Evolutionary conservation across 1,140 invertebrate genomes (phyloP), one percentile per base, ranked within the genome.

Genomic region (Lycorma delicatula): DNA sequence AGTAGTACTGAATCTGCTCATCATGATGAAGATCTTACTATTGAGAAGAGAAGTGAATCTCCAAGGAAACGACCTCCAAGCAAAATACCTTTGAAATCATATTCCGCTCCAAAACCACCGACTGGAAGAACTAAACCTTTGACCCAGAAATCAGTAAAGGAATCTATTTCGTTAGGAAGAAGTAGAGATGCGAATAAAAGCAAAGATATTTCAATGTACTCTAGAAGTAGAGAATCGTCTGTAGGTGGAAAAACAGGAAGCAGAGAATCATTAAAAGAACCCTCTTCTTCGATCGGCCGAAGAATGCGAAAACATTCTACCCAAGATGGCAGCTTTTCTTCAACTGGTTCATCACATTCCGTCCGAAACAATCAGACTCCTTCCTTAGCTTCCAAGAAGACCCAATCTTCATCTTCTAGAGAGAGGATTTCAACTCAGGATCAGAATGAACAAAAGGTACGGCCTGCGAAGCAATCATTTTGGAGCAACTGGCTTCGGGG

Each of bases 41-140:
- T 53, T 58, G 48, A 66, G 57, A 70, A 72, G 31, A 34, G 31
- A 34, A 29, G 76, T 75, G 60, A 79, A 74, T 51, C 78, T 76
- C 63, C 74, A 70, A 6, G 75, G 75, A 54, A 66, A 75, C 66
- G 77, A 52, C 77, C 80, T 59, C 83, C 84, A 41, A 84, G 83
- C 71, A 84, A 84, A 66, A 87, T 87, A 55, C 85, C 85, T 22
- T 72, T 86, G 56, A 76, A 75, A 51, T 76, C 73, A 31, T 67
- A 73, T 29, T 64, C 72, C 3, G 73, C 76, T 13, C 75, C 76
- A n/a, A 83, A 82, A 66, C 78, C 81, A n/a, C 78, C 81, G 1
- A 72, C 68, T 51, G 64, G 70, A 66, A 60, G 72, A 71, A 56
- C 23, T 3, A 31, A 2, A 31, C 2, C 20, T 1, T 23, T 11